These are phyloP conservation scores for Pachydiplax longipennis DNA, from an alignment of 2,888 invertebrate species.

Conservation along the genomic window DNA sequence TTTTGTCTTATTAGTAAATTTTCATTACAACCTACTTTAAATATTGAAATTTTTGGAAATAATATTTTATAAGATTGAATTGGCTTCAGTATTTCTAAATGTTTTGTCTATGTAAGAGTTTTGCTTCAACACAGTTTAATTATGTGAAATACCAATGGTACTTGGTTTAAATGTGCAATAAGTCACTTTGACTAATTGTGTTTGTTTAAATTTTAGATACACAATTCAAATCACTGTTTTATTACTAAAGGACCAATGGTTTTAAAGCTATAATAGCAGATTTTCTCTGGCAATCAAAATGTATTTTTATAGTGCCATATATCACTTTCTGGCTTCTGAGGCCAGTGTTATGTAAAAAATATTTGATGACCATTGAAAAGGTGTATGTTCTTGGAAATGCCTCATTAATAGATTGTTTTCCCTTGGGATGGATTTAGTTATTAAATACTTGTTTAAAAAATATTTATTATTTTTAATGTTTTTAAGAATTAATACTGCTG, in stretches of 20 bases:
- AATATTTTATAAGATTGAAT: not conserved
- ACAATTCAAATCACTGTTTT: not conserved
- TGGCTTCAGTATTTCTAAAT: not conserved
- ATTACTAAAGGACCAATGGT: slow-evolving; percentile 4
- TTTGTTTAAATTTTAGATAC: not conserved
- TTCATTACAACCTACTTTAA: not conserved
- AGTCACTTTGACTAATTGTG: not conserved
- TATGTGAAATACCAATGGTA: not conserved
- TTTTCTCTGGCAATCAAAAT: slow-evolving; percentile 4
- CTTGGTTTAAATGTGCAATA: not conserved
- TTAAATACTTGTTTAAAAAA: slow-evolving; percentile 27
- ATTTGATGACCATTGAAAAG: not conserved
- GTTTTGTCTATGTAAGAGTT: not conserved
- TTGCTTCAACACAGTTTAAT: not conserved
- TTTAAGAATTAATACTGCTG: too few species aligned
- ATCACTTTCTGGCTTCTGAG: slow-evolving; percentile 4
- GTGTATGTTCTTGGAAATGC: not conserved
- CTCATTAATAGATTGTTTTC: slow-evolving; percentile 24
- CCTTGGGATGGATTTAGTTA: slow-evolving; percentile 43
- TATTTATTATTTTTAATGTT: not conserved
- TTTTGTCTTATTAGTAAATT: not conserved
- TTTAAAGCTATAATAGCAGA: not conserved
- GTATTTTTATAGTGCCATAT: slow-evolving; percentile 38
- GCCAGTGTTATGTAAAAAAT: not conserved
- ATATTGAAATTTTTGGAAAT: not conserved